Evolutionary conservation across 2,888 invertebrate genomes (phyloP).

Genomic region (Ctenicera cuprea): DNA sequence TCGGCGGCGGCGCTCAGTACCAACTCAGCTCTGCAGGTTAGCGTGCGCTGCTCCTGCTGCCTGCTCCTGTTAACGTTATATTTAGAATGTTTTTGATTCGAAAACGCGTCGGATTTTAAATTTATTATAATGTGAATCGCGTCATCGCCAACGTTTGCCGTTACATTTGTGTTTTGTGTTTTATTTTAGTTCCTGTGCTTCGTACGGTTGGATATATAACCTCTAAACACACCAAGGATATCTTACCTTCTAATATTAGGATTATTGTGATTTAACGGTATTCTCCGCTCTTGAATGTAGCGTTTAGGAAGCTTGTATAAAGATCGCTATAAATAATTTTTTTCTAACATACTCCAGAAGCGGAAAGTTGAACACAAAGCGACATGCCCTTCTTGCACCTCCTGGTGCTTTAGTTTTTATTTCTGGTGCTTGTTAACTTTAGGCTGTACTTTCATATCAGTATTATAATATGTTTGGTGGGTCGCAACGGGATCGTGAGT

Average conservation of each 20-base stretch:
- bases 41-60: slow-evolving; percentile 61
- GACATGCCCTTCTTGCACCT: background rate
- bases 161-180: slow-evolving; percentile 56
- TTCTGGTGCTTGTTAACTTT: slow-evolving; percentile 30
- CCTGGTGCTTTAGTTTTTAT: slow-evolving; percentile 12
- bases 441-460: slow-evolving; percentile 51
- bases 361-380: background rate
- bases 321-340: slow-evolving; percentile 31
- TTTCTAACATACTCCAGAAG: slow-evolving; percentile 21
- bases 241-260: slow-evolving; percentile 44
- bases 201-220: slow-evolving; percentile 42
- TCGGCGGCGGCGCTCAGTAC: slow-evolving; percentile 65
- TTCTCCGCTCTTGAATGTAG: slow-evolving; percentile 41
- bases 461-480: slow-evolving; percentile 36
- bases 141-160: slow-evolving; percentile 47
- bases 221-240: slow-evolving; percentile 50
- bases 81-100: slow-evolving; percentile 56
- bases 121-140: slow-evolving; percentile 58
- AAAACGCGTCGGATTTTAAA: slow-evolving; percentile 50
- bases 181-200: slow-evolving; percentile 52
- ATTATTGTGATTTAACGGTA: slow-evolving; percentile 49
- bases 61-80: slow-evolving; percentile 55
- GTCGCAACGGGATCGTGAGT: background rate
- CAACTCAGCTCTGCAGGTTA: slow-evolving; percentile 64
- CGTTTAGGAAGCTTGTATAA: slow-evolving; percentile 8